These are phyloP conservation scores for Sebastes diploproa DNA, from an alignment of 2,797 vertebrate species.

Conservation along the genomic window DNA sequence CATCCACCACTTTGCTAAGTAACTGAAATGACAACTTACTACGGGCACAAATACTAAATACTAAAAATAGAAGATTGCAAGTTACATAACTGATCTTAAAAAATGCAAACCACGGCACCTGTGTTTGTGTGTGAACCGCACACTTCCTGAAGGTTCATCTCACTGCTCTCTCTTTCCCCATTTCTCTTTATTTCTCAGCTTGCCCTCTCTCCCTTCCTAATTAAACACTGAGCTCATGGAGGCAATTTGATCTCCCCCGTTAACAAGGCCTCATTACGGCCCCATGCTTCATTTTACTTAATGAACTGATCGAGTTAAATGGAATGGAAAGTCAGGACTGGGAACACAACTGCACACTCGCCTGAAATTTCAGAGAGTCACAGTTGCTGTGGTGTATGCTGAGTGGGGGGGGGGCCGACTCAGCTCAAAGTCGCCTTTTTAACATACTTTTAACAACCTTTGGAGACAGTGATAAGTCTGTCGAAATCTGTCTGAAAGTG, in stretches of 20 bases:
- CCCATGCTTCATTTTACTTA: conserved; percentile 43
- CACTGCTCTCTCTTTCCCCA: neutral
- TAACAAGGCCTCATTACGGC: conserved; percentile 52
- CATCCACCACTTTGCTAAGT: too few species aligned
- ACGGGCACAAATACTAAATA: neutral
- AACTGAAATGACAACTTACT: neutral
- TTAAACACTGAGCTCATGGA: conserved; percentile 31
- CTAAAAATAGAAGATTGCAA: neutral
- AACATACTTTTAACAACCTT: too few species aligned
- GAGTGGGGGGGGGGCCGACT: too few species aligned
- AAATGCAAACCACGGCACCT: neutral
- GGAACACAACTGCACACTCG: conserved; percentile 11
- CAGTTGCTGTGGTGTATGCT: neutral
- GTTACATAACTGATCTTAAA: neutral
- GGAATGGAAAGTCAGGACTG: conserved; percentile 39
- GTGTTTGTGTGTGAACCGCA: neutral
- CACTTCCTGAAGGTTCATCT: neutral
- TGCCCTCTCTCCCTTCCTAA: conserved; percentile 29
- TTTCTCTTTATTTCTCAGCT: neutral
- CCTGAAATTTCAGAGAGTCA: neutral
- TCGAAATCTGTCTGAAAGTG: too few species aligned
- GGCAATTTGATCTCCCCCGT: conserved; percentile 45
- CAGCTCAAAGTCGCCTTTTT: too few species aligned
- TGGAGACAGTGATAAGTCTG: too few species aligned
- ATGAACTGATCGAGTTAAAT: conserved; percentile 59